Evolutionary conservation across 2,888 invertebrate species (phyloP).

Genomic region (Horisme vitalbata): DNA sequence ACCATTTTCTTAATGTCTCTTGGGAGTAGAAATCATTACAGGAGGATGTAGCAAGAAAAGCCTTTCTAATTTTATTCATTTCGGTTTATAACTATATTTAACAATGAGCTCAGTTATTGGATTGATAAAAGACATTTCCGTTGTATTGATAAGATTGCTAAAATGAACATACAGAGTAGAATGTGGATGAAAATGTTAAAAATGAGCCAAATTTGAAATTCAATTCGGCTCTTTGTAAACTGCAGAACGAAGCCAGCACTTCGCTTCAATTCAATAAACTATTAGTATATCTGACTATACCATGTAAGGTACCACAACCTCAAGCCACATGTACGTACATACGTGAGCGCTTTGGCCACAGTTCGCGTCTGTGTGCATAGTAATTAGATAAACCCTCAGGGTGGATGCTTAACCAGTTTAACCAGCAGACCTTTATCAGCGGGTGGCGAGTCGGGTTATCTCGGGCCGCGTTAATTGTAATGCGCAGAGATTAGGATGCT

Average conservation of each 20-base stretch:
- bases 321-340: slow-evolving; percentile 15
- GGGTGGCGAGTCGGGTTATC: slow-evolving; percentile 82
- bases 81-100: no score
- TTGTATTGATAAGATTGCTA: no score
- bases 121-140: no score
- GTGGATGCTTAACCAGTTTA: slow-evolving; percentile 79
- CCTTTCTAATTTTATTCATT: no score
- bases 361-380: slow-evolving; percentile 53
- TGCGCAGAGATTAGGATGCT: slow-evolving; percentile 74
- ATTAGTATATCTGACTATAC: slow-evolving; percentile 13
- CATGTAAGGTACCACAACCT: slow-evolving; percentile 17
- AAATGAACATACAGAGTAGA: no score
- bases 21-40: no score
- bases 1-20: no score
- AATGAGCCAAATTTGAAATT: no score
- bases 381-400: slow-evolving; percentile 81
- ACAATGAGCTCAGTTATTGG: no score
- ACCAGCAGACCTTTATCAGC: slow-evolving; percentile 76
- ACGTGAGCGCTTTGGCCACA: slow-evolving; percentile 32
- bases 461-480: slow-evolving; percentile 80
- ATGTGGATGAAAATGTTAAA: no score
- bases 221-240: background rate
- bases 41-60: no score
- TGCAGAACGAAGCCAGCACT: background rate
- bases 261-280: slow-evolving; percentile 16